Percentiles rank a stretch among this genome's conserved stretches.
phyloP scores from a whole-genome alignment of 2,797 vertebrate species.

The Arnoldichthys spilopterus region DNA sequence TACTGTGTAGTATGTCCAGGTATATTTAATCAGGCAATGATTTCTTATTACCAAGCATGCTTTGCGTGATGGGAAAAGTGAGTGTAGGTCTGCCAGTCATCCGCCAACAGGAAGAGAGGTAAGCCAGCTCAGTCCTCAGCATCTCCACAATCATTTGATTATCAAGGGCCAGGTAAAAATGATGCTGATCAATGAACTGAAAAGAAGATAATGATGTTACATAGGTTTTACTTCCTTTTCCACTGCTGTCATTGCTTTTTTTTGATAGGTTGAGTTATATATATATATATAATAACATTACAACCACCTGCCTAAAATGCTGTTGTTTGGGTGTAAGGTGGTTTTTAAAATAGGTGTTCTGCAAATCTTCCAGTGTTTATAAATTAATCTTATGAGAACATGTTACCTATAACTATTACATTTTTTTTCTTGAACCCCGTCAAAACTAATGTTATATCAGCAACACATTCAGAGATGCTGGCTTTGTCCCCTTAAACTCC shows the following conservation, averaged over 20 bases:
- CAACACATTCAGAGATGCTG: too few species aligned
- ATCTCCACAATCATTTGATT: conserved; percentile 99
- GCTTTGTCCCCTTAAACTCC: too few species aligned
- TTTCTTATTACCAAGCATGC: conserved; percentile 74
- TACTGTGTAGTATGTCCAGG: not conserved
- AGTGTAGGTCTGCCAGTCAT: conserved; percentile 96
- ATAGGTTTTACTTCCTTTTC: not conserved
- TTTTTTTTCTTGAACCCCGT: too few species aligned
- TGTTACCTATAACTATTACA: too few species aligned
- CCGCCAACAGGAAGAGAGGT: conserved; percentile 95
- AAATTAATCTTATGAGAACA: too few species aligned
- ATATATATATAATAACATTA: too few species aligned
- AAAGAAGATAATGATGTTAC: not conserved
- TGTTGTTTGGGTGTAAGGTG: too few species aligned
- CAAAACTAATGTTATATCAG: too few species aligned
- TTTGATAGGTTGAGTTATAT: not conserved
- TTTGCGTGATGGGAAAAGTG: conserved; percentile 90
- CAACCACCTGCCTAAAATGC: too few species aligned
- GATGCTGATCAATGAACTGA: conserved; percentile 96
- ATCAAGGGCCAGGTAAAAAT: conserved; percentile 97
- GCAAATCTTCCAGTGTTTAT: too few species aligned
- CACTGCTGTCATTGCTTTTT: not conserved
- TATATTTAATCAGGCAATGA: too few species aligned
- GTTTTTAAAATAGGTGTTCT: too few species aligned
- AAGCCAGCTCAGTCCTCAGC: conserved; percentile 92